A percentile compares a stretch with the other conserved stretches of the same genome.
Conservation (phyloP, 2,797 vertebrate genomes). For the Rhynchonycteris naso region DNA sequence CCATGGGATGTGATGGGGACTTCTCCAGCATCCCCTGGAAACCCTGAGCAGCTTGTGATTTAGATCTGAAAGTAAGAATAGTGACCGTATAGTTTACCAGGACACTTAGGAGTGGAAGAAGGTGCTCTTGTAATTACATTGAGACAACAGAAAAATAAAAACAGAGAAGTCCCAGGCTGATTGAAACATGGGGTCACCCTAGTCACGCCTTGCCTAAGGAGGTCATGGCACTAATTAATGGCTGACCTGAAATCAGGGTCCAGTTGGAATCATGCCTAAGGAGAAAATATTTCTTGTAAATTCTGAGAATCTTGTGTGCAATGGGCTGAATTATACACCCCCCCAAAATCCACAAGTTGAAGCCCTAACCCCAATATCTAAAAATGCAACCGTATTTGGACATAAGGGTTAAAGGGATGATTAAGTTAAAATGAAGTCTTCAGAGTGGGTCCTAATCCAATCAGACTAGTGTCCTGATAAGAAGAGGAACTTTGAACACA, state of each 20-base stretch:
- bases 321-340: not conserved
- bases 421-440: conserved; percentile 40
- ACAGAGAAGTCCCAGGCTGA: not conserved
- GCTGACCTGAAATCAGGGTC: not conserved
- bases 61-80: not conserved
- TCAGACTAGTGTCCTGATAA: not conserved
- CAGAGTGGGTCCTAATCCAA: not conserved
- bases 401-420: not conserved
- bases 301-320: not conserved
- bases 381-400: not conserved
- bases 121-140: not conserved
- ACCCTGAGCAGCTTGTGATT: not conserved
- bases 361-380: not conserved
- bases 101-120: not conserved
- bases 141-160: not conserved
- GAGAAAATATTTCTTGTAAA: conserved; percentile 16
- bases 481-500: not conserved
- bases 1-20: not conserved
- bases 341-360: not conserved
- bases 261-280: not conserved
- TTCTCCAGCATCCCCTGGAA: not conserved
- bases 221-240: not conserved
- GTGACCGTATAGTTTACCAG: not conserved
- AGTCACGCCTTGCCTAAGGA: not conserved
- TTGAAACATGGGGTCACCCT: not conserved